A percentile compares a stretch with the other conserved stretches of the same genome.
Evolutionary conservation across 2,113 vertebrate species (phyloP).

Genomic region (Nothocercus nigrocapillus): DNA sequence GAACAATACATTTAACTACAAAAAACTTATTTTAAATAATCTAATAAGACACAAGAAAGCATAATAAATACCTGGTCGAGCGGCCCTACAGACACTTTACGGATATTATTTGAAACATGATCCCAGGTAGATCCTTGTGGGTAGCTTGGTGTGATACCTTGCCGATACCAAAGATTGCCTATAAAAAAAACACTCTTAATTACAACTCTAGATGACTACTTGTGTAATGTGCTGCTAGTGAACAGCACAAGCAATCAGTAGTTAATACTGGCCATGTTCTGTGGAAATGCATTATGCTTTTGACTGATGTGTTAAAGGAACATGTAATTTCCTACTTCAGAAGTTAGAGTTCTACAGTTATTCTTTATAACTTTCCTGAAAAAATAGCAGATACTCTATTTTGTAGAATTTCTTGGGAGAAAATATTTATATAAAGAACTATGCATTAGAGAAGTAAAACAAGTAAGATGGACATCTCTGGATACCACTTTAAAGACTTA

Average conservation of each 20-base stretch:
- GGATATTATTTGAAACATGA: constrained; percentile 94
- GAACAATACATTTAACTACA: not conserved
- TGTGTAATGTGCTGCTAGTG: not conserved
- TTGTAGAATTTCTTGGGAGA: not conserved
- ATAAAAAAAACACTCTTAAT: not conserved
- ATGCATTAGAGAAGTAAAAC: not conserved
- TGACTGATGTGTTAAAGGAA: not conserved
- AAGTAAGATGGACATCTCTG: not conserved
- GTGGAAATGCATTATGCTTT: not conserved
- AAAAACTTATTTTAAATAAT: not conserved
- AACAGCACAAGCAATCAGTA: not conserved
- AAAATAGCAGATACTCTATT: not conserved
- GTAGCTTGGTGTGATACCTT: constrained; percentile 91
- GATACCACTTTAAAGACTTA: not conserved
- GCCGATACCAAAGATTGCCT: constrained; percentile 94
- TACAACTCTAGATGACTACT: not conserved
- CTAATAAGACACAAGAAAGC: not conserved
- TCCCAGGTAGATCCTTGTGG: constrained; percentile 94
- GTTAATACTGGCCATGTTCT: not conserved
- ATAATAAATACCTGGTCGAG: constrained; percentile 89
- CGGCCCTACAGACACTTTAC: constrained; percentile 91
- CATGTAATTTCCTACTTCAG: not conserved
- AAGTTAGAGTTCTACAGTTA: not conserved
- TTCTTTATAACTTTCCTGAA: not conserved
- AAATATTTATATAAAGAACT: not conserved